Conservation (phyloP, 2,888 invertebrate genomes). For the Brachyopa scutellaris region DNA sequence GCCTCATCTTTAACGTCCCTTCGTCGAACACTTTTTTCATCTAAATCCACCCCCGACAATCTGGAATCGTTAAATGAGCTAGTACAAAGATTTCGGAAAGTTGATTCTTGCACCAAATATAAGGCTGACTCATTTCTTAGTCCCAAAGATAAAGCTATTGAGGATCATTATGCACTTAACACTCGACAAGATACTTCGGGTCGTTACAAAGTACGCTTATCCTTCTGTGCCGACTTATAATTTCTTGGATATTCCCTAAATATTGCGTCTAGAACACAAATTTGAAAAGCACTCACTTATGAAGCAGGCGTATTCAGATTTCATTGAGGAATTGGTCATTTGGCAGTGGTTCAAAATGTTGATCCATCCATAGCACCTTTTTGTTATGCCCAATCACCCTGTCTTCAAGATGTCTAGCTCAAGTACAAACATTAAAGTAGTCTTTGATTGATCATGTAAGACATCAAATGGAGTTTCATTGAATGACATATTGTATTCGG, state of each 20-base stretch:
- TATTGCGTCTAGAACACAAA: neutral
- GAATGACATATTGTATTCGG: too few species aligned
- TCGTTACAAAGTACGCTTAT: neutral
- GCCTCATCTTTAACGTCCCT: neutral
- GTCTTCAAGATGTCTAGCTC: neutral
- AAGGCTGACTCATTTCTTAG: neutral
- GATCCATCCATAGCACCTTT: neutral
- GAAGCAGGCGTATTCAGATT: neutral
- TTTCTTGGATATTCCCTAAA: neutral
- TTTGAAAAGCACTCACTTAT: neutral
- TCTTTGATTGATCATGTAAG: neutral
- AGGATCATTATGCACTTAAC: neutral
- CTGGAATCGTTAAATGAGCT: neutral
- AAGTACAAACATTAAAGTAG: neutral
- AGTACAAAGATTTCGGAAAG: neutral
- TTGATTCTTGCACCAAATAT: neutral
- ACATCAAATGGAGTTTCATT: neutral
- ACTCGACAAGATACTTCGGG: neutral
- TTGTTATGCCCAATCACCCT: neutral
- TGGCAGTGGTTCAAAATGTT: neutral
- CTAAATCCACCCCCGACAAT: neutral
- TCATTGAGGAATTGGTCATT: neutral
- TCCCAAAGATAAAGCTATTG: neutral
- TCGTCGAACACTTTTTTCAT: neutral
- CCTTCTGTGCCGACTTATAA: neutral